Evolutionary conservation across 2,888 invertebrate genomes (phyloP).

Genomic region (Tenthredo notha): DNA sequence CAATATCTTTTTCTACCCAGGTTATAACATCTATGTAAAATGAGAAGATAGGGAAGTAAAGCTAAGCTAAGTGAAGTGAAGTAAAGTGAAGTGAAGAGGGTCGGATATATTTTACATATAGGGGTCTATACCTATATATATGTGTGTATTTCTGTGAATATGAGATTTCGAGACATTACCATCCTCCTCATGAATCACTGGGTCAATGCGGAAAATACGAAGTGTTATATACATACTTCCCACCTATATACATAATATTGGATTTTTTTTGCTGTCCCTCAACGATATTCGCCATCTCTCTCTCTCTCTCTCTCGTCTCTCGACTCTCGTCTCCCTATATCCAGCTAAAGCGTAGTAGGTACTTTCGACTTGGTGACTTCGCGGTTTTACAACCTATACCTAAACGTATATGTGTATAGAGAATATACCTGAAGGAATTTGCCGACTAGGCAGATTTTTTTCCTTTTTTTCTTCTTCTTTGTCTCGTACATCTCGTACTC

Average conservation of each 20-base stretch:
- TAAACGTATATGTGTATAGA: background rate
- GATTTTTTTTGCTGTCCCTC: background rate
- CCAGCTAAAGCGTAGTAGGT: background rate
- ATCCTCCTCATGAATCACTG: background rate
- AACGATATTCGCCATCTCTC: background rate
- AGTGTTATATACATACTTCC: background rate
- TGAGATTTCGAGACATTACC: constrained; percentile 9
- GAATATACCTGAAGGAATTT: background rate
- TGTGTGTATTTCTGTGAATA: background rate
- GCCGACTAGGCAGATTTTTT: background rate
- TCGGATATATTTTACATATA: background rate
- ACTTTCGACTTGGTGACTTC: background rate
- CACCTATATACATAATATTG: background rate
- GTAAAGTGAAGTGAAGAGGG: background rate
- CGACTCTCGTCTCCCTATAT: background rate
- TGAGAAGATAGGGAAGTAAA: background rate
- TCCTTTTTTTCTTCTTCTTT: background rate
- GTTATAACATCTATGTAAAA: background rate
- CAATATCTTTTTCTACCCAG: background rate
- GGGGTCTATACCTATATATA: background rate
- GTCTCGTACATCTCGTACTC: background rate
- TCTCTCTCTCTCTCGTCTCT: background rate
- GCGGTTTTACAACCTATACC: constrained; percentile 2
- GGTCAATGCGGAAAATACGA: background rate
- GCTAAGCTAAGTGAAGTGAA: background rate